Base-by-base conservation (phyloP, 2,113 vertebrate species). In the Colistium nudipinnis region DNA sequence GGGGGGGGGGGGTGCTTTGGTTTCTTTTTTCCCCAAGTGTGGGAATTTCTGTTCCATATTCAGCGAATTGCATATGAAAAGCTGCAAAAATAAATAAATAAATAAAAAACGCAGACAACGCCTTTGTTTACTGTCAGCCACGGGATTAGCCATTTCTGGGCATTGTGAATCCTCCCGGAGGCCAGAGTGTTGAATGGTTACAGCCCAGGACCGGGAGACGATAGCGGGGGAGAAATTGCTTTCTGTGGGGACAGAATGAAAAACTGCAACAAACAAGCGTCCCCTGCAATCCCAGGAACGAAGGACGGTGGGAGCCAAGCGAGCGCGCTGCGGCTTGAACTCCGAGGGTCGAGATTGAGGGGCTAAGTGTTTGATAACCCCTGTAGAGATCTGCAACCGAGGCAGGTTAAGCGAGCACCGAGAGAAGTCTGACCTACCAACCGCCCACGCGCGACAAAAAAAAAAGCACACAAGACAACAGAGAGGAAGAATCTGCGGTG, bases 241-340 rank as follows among this genome's bases (percentile, higher is more conserved):
- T 80, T 84, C 79, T 70, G 67, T 61, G 17, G 67, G 28, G 61
- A 48, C 7, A 4, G 75, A 81, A 84, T 68, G 27, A 80, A 73
- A 79, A 64, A n/a, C 30, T 43, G 12, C 71, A 74, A 77, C 64
- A 78, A 85, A 83, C 35, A 73, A 53, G 22, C 12, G 6, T 56
- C 76, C 70, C n/a, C 53, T 1, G 28, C 73, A 36, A 54, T 73
- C 67, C 51, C 28, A 74, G 62, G 57, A 81, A 74, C 68, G 30
- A 19, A 44, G 38, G 20, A 11, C 64, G 57, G 59, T 82, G 25
- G 20, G 33, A 68, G 64, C 41, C 36, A 53, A 59, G 24, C 1
- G 47, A 44, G 19, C 35, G 22, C 24, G 49, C 45, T 19, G 30
- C 14, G 12, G 27, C 56, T 64, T 49, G 51, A 74, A 20, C 8